A percentile compares a stretch with the other conserved stretches of the same genome.
phyloP scores from a whole-genome alignment of 2,797 vertebrate species.

The Diplodus puntazzo region DNA sequence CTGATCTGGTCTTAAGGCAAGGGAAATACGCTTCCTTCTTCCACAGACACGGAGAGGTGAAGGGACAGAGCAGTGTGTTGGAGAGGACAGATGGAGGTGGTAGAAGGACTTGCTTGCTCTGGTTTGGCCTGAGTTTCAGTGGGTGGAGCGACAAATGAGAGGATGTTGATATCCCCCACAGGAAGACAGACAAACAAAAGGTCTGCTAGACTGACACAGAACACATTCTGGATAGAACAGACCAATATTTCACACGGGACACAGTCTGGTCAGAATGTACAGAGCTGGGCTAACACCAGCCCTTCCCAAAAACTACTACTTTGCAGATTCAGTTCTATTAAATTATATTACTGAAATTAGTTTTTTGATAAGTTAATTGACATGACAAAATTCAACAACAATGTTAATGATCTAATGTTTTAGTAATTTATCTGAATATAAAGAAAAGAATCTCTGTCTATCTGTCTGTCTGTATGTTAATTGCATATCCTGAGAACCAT shows the following conservation, averaged over 20 bases:
- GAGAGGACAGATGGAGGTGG: neutral
- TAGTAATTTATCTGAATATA: too few species aligned
- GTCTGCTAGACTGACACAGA: slow-evolving; percentile 38
- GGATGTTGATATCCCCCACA: slow-evolving; percentile 78
- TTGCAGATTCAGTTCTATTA: too few species aligned
- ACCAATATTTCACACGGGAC: slow-evolving; percentile 1
- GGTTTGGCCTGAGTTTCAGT: slow-evolving; percentile 25
- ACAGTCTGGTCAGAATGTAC: too few species aligned
- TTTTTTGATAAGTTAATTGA: too few species aligned
- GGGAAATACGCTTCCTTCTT: neutral
- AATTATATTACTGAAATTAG: too few species aligned
- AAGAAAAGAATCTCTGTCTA: too few species aligned
- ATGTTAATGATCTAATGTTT: too few species aligned
- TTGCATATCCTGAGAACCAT: too few species aligned
- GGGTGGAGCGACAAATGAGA: slow-evolving; percentile 58
- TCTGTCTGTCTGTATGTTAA: neutral
- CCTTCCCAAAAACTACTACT: too few species aligned
- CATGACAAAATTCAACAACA: too few species aligned
- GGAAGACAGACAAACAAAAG: slow-evolving; percentile 74
- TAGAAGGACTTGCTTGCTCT: neutral
- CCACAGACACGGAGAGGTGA: neutral
- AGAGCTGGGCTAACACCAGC: too few species aligned
- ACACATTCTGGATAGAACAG: slow-evolving; percentile 12
- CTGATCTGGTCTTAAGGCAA: neutral
- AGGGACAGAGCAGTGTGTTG: neutral